A percentile compares a stretch with the other conserved stretches of the same genome.
phyloP scores from a whole-genome alignment of 2,113 vertebrate genomes.

The Sapajus apella region DNA sequence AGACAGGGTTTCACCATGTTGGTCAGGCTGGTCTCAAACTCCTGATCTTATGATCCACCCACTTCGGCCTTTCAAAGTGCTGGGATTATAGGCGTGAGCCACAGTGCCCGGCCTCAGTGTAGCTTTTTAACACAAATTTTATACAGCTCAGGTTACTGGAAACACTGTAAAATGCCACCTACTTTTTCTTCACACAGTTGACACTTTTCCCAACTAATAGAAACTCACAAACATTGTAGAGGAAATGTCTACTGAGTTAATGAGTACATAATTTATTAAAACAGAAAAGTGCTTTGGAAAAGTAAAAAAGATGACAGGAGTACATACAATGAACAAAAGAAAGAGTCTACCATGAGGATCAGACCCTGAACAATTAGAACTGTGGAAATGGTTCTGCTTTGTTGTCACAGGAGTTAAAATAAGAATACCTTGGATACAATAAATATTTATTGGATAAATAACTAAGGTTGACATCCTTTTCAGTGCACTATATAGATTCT shows the following conservation, averaged over 20 bases:
- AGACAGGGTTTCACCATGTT: no score
- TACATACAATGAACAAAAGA: background rate
- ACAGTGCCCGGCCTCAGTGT: background rate
- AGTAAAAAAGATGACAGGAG: background rate
- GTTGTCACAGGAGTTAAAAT: background rate
- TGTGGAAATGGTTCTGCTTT: background rate
- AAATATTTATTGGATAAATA: slow-evolving; percentile 70
- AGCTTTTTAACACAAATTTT: background rate
- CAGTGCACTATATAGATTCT: background rate
- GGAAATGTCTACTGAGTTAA: background rate
- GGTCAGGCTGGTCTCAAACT: no score
- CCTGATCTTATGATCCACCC: no score
- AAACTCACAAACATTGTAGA: background rate
- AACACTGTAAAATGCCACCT: background rate
- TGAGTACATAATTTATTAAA: background rate
- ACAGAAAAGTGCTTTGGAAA: background rate
- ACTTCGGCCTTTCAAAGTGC: no score
- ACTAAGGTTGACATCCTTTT: background rate
- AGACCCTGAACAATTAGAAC: background rate
- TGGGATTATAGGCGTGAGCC: no score
- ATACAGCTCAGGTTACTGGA: background rate
- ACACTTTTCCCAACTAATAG: background rate
- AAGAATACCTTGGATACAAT: slow-evolving; percentile 1
- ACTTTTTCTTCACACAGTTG: background rate
- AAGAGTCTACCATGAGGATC: background rate